Conservation (phyloP, 2,797 vertebrate genomes). For the Anguilla megastoma region DNA sequence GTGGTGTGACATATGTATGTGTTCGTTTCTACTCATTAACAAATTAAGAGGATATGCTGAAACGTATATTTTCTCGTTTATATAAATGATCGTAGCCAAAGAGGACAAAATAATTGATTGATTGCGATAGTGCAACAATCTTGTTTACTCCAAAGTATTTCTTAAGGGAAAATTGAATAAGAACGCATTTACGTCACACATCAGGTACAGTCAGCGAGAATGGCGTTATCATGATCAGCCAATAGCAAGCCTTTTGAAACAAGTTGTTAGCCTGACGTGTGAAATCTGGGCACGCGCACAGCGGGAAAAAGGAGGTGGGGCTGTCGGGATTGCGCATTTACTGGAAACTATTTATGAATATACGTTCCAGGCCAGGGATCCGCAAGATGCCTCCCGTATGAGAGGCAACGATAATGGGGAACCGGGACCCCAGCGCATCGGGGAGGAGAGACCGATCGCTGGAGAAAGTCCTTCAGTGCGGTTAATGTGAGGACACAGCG, state of each 20-base stretch:
- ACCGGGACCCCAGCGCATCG: slow-evolving; percentile 58
- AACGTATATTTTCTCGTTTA: background rate
- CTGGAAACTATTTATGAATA: slow-evolving; percentile 45
- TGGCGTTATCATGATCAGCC: slow-evolving; percentile 74
- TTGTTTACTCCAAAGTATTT: no score
- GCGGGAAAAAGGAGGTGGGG: slow-evolving; percentile 52
- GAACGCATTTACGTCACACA: slow-evolving; percentile 45
- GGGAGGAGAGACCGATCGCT: slow-evolving; percentile 60
- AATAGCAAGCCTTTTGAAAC: slow-evolving; percentile 61
- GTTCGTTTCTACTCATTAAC: background rate
- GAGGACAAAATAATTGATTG: background rate
- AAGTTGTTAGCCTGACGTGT: slow-evolving; percentile 66
- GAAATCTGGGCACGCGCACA: slow-evolving; percentile 57
- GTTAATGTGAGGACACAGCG: slow-evolving; percentile 54
- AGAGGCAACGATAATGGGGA: slow-evolving; percentile 66
- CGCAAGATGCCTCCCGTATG: slow-evolving; percentile 58
- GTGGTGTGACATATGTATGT: background rate
- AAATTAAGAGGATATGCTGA: background rate
- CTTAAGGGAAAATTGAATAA: slow-evolving; percentile 34
- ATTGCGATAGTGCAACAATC: background rate
- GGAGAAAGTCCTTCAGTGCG: slow-evolving; percentile 53
- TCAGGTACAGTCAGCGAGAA: slow-evolving; percentile 60
- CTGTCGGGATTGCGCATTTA: slow-evolving; percentile 61
- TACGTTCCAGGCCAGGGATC: slow-evolving; percentile 45
- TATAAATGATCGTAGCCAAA: background rate